Base-by-base conservation (phyloP, 2,113 vertebrate genomes). In the human region DNA sequence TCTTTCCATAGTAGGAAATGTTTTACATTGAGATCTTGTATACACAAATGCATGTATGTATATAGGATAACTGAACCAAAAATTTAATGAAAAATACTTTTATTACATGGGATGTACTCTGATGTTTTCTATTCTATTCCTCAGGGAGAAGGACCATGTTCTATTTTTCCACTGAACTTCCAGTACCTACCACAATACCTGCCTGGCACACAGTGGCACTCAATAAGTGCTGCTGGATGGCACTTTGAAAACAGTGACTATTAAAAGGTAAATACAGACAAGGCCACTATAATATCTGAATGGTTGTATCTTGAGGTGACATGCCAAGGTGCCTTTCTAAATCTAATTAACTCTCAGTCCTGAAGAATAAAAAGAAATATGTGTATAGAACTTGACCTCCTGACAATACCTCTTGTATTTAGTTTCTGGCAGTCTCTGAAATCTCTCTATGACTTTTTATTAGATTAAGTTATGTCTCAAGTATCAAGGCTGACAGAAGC, bases 391-490 rank as follows among this genome's bases (percentile, higher is more conserved):
- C 48, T n/a, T 90, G 22, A 48, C 25, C 72, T 84, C 57, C 27
- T 66, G 40, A 94, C 27, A 83, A 79, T 55, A 48, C 6, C 10
- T 52, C 73, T 57, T 92, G 27, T 93, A 55, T 92, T 85, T 95
- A 83, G 57, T 84, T 88, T 43, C 61, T 85, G 70, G 45, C 11
- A 95, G 18, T 57, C 45, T 88, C 86, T 70, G 84, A 91, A 84
- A 79, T 5, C 5, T 87, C 64, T 87, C 57, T 83, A 35, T 81
- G 83, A 32, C n/a, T 86, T 92, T 94, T 68, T 76, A 92, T 93
- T 43, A 95, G 59, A 78, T 93, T 88, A 72, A 82, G 52, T 73
- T 87, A 43, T 1, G 23, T 73, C 83, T 90, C 64, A 72, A 59
- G 52, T 75, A 25, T 86, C 22, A 57, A 64, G 52, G 59, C 38